Conservation (phyloP, 2,113 vertebrate species). For the Saccopteryx leptura region DNA sequence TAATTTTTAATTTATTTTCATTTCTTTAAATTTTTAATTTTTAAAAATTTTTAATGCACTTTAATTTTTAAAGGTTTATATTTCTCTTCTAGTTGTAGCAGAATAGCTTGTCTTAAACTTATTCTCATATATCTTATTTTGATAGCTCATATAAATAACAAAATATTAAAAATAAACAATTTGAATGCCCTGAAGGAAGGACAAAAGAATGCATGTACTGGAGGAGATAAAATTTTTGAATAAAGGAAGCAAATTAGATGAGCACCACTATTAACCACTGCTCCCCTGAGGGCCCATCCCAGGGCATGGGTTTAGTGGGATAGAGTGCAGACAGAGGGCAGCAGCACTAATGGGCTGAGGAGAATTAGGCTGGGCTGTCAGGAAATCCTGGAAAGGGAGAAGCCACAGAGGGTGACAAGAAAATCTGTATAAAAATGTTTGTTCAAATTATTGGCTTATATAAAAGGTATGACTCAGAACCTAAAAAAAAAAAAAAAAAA, state of each 20-base stretch:
- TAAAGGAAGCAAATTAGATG: background rate
- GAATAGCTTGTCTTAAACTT: conserved; percentile 19
- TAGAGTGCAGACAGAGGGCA: background rate
- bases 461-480: background rate
- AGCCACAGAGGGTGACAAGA: background rate
- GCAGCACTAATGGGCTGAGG: background rate
- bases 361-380: background rate
- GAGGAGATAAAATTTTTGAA: background rate
- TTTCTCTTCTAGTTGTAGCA: background rate
- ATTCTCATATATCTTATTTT: background rate
- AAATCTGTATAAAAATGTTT: background rate
- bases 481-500: background rate
- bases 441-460: background rate
- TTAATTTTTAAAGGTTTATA: conserved; percentile 33
- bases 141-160: conserved; percentile 27
- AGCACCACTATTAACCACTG: background rate
- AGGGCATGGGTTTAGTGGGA: background rate
- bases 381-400: background rate
- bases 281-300: background rate
- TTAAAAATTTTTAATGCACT: background rate
- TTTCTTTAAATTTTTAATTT: too few relatives aligned
- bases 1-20: background rate
- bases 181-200: background rate
- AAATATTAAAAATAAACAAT: background rate
- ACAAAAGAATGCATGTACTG: background rate